Evolutionary conservation across 92 coral and sea anemone species (phyloP).

Genomic region (Actinernus sp.): DNA sequence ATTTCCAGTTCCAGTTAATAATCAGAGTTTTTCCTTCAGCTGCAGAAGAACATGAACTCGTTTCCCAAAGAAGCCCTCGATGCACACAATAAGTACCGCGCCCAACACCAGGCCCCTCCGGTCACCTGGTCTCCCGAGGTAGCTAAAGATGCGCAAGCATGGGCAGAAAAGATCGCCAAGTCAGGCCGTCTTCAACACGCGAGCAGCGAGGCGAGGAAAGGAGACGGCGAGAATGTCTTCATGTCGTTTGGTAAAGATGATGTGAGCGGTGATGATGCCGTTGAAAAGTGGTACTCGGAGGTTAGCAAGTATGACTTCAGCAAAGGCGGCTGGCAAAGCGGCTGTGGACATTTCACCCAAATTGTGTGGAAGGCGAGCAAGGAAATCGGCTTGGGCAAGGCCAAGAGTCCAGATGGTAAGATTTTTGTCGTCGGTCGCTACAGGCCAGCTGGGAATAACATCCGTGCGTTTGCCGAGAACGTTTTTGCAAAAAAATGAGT

Average conservation of each 20-base stretch:
- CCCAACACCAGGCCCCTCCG: constrained; percentile 48
- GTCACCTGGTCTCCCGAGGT: constrained; percentile 50
- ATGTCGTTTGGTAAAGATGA: constrained; percentile 20
- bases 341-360: constrained; percentile 69
- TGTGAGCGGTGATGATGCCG: not conserved
- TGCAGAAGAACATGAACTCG: constrained; percentile 12
- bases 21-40: constrained; percentile 2
- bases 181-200: constrained; percentile 43
- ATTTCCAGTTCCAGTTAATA: no score
- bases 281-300: constrained; percentile 1
- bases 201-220: constrained; percentile 10
- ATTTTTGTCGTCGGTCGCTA: constrained; percentile 61
- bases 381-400: constrained; percentile 55
- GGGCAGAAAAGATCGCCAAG: constrained; percentile 57
- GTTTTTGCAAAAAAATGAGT: constrained; percentile 17
- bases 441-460: constrained; percentile 64
- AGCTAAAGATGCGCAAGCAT: constrained; percentile 52
- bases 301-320: constrained; percentile 57
- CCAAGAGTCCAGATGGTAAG: constrained; percentile 35
- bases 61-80: constrained; percentile 55
- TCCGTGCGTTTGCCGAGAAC: constrained; percentile 50
- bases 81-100: constrained; percentile 53
- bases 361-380: constrained; percentile 71
- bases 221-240: constrained; percentile 51
- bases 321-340: constrained; percentile 63